phyloP scores from a whole-genome alignment of 2,113 vertebrate genomes.

The Gallinago jamesoni region DNA sequence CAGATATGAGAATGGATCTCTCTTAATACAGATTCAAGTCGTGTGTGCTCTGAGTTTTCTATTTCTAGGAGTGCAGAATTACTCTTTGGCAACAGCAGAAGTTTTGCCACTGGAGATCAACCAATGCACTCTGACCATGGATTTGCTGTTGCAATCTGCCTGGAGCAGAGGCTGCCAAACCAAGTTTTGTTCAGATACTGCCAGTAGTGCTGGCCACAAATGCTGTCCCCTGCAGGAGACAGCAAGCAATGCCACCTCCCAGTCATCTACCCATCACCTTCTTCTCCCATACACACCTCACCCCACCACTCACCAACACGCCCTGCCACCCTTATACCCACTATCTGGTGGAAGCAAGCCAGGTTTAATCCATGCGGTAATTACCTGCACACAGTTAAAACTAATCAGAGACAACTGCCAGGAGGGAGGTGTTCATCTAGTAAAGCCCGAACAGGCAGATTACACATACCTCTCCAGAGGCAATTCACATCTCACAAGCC shows the following conservation, averaged over 20 bases:
- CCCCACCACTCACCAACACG: background rate
- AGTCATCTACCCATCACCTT: background rate
- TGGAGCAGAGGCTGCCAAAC: background rate
- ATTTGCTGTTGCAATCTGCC: background rate
- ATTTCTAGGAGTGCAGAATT: background rate
- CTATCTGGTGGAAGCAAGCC: background rate
- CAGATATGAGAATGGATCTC: background rate
- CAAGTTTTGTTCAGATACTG: background rate
- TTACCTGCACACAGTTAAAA: background rate
- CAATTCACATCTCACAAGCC: background rate
- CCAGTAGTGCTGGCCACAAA: background rate
- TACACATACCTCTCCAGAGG: background rate
- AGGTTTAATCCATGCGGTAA: background rate
- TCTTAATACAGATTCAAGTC: background rate
- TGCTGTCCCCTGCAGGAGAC: background rate
- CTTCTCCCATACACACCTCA: background rate
- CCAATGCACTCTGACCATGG: accelerated
- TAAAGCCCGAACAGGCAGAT: background rate
- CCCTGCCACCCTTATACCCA: background rate
- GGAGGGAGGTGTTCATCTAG: background rate
- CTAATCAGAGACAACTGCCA: background rate
- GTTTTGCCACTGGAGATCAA: background rate
- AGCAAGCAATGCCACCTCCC: background rate
- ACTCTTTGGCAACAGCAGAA: background rate
- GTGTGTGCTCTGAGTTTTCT: background rate